Evolutionary conservation across 2,113 vertebrate genomes (phyloP).

Genomic region (Esox niger): DNA sequence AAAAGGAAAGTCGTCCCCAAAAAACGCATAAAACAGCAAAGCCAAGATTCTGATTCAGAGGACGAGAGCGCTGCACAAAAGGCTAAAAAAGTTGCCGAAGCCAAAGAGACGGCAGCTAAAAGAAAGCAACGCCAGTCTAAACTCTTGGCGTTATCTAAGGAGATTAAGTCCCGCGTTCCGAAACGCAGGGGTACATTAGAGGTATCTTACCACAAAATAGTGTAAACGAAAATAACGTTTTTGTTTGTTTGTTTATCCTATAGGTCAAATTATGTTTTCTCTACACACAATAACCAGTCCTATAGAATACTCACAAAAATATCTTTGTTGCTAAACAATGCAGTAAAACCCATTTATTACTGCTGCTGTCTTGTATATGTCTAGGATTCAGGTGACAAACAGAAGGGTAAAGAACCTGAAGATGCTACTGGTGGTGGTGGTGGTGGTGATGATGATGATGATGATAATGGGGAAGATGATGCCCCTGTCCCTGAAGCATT

Average conservation of each 20-base stretch:
- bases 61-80: neutral
- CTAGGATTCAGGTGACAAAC: conserved; percentile 20
- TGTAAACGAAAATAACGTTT: neutral
- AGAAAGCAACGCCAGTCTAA: conserved; percentile 8
- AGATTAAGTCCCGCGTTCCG: conserved; percentile 12
- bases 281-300: neutral
- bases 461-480: conserved; percentile 27
- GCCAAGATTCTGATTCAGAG: conserved; percentile 10
- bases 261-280: neutral
- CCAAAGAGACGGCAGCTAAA: conserved; percentile 9
- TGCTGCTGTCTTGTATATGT: neutral
- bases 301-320: neutral
- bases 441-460: conserved; percentile 14
- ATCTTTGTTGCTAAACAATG: neutral
- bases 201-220: neutral
- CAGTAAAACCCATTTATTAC: neutral
- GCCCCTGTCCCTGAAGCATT: neutral
- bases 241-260: neutral
- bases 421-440: conserved; percentile 6
- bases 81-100: conserved; percentile 1
- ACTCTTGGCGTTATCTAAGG: conserved; percentile 10
- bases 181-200: neutral
- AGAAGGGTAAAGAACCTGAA: conserved; percentile 15
- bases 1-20: neutral
- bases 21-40: conserved; percentile 11